Conservation (phyloP, 1,140 invertebrate species). For the Formica selysi region DNA sequence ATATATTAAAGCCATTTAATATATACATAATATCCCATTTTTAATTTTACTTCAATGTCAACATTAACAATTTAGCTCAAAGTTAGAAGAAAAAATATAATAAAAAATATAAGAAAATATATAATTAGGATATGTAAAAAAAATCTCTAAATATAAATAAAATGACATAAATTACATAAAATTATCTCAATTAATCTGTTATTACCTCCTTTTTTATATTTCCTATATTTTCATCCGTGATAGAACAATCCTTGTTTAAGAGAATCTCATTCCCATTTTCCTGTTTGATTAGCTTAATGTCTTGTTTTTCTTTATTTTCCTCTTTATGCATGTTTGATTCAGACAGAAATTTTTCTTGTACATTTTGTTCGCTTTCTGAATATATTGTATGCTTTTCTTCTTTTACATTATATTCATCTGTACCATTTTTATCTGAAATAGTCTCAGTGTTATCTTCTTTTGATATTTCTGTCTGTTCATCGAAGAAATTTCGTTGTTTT, state of each 20-base stretch:
- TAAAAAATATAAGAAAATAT: background rate
- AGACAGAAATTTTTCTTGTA: background rate
- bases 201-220: background rate
- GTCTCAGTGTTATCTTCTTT: constrained; percentile 12
- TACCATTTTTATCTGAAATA: constrained; percentile 51
- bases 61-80: background rate
- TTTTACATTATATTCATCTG: background rate
- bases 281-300: constrained; percentile 2
- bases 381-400: background rate
- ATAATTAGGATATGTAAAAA: background rate
- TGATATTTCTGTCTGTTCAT: constrained; percentile 36
- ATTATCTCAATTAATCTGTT: background rate
- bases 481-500: constrained; percentile 49
- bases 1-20: background rate
- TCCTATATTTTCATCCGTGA: background rate
- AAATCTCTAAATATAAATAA: too few relatives aligned
- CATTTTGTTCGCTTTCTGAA: constrained; percentile 19
- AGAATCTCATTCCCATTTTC: constrained; percentile 17
- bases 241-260: background rate
- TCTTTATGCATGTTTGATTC: background rate
- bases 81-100: background rate
- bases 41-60: background rate
- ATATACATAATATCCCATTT: background rate
- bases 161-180: background rate
- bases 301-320: constrained; percentile 13